Evolutionary conservation across 2,113 vertebrate species (phyloP), one percentile per base, ranked within the genome.

Genomic region (Equus quagga): DNA sequence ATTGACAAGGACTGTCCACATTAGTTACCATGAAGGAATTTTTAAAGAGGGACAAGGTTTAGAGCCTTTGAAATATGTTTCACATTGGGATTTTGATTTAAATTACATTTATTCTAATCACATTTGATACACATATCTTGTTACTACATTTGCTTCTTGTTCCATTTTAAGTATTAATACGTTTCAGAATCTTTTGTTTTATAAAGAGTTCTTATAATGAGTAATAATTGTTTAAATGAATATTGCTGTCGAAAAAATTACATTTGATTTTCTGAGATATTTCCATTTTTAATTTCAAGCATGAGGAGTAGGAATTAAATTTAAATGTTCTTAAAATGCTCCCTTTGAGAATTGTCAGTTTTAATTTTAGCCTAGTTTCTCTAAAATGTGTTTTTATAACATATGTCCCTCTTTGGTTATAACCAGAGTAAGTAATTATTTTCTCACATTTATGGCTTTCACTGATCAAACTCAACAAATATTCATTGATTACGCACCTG

Each of bases 361-460:
- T 86, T 81, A 96, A 60, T 18, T 84, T 87, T 33, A 83, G 17
- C 28, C 56, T 36, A 28, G 2, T 73, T 84, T 89, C n/a, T 83
- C n/a, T 88, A 62, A 87, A 91, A 69, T 75, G 12, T 85, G 11
- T 91, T 65, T 81, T 91, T 86, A 54, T 49, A 80, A 75, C 14
- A 60, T 33, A 65, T 1, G 5, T 72, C 6, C 11, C 4, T 85
- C 24, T 92, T 92, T 36, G 24, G 23, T 83, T 91, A 79, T 1
- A 76, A 69, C 65, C 26, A 89, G 19, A 97, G 90, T 83, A 86
- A 97, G 90, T 83, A 86, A 79, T 58, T 90, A 72, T 76, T 79
- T 90, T 86, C n/a, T 93, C 56, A 54, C 12, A 67, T 13, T 75
- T 89, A 54, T 81, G 51, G 83, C n/a, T 82, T 65, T 86, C n/a